phyloP scores from a whole-genome alignment of 2,888 invertebrate species.

The Oxytorus armatus region DNA sequence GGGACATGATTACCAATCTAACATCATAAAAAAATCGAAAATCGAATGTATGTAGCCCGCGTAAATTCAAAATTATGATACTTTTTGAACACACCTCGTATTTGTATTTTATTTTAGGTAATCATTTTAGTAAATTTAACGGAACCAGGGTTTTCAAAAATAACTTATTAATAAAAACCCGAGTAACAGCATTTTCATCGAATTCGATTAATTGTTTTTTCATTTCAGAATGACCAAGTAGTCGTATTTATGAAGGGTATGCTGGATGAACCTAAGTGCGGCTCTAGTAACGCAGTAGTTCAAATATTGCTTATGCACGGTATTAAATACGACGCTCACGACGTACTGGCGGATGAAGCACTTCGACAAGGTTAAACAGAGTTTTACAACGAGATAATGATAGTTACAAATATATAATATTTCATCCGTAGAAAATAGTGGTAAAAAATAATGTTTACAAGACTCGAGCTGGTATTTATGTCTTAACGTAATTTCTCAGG shows the following conservation, averaged over 20 bases:
- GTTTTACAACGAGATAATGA: neutral
- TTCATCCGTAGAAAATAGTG: neutral
- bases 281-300: constrained; percentile 99
- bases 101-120: neutral
- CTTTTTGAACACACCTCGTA: too few relatives aligned
- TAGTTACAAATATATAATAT: constrained; percentile 6
- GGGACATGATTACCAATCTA: too few relatives aligned
- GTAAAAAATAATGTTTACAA: constrained; percentile 29
- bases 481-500: constrained; percentile 86
- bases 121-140: neutral
- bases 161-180: neutral
- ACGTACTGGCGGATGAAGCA: constrained; percentile 94
- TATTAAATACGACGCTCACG: constrained; percentile 95
- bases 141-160: neutral
- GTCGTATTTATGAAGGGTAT: constrained; percentile 99
- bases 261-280: constrained; percentile 97
- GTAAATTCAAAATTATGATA: too few relatives aligned
- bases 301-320: constrained; percentile 98
- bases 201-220: too few relatives aligned
- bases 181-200: too few relatives aligned
- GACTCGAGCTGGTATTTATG: neutral
- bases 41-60: too few relatives aligned
- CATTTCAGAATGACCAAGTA: constrained; percentile 91
- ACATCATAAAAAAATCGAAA: too few relatives aligned
- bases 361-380: constrained; percentile 92